Conservation (phyloP, 1,140 invertebrate genomes). For the Agrypnia vestita region DNA sequence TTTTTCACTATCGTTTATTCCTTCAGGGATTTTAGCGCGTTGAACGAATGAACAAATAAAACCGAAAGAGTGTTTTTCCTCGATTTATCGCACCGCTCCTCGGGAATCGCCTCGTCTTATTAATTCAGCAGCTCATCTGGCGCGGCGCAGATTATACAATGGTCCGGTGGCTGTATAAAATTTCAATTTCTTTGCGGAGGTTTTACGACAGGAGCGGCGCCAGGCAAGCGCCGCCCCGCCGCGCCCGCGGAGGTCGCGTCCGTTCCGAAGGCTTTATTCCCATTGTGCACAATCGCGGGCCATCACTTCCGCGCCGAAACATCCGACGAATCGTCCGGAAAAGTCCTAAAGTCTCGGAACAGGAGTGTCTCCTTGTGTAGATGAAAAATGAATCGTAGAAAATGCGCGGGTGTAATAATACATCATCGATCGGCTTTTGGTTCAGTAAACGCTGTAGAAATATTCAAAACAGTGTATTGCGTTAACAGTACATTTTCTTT, state of each 20-base stretch:
- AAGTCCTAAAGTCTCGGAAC: not conserved
- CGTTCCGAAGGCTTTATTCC: not conserved
- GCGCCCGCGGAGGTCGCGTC: not conserved
- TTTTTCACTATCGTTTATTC: no score
- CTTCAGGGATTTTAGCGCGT: no score
- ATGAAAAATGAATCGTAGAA: no score
- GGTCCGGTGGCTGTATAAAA: constrained; percentile 25
- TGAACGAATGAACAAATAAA: no score
- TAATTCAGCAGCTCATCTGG: not conserved
- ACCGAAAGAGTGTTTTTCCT: no score
- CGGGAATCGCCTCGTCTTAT: not conserved
- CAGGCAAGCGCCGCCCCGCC: not conserved
- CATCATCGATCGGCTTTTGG: no score
- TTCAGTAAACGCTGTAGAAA: no score
- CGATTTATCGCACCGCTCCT: not conserved
- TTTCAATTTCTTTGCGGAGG: constrained; percentile 14
- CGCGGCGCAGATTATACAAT: not conserved
- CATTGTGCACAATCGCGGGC: constrained; percentile 1
- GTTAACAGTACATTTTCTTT: no score
- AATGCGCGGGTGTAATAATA: no score
- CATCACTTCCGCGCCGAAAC: constrained; percentile 22
- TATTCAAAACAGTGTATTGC: no score
- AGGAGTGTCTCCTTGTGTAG: no score
- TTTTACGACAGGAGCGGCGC: constrained; percentile 26
- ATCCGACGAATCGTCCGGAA: constrained; percentile 17